Evolutionary conservation across 2,113 vertebrate genomes (phyloP).

Genomic region (Cettia cetti): DNA sequence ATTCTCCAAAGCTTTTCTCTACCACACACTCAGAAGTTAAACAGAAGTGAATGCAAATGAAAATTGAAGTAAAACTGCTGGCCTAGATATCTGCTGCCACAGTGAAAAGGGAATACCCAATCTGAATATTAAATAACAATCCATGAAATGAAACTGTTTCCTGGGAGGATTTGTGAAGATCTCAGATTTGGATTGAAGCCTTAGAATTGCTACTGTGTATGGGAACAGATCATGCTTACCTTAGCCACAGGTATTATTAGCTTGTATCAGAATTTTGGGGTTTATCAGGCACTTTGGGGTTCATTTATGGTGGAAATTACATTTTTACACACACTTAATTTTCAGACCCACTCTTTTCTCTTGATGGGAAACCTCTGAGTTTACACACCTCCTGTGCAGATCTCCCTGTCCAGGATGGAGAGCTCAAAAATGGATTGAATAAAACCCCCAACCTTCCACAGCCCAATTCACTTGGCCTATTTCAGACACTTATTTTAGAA

Average conservation of each 20-base stretch:
- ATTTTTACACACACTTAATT: fast-evolving
- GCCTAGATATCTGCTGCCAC: background rate
- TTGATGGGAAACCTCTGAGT: background rate
- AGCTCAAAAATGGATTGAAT: background rate
- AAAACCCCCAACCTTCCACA: fast-evolving
- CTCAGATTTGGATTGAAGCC: background rate
- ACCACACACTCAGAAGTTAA: background rate
- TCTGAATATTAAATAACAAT: background rate
- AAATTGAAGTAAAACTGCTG: background rate
- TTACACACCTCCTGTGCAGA: background rate
- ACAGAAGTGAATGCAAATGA: background rate
- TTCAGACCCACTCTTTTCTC: background rate
- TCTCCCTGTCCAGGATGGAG: background rate
- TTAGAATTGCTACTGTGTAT: too few relatives aligned
- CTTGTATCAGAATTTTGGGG: background rate
- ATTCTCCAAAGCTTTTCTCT: fast-evolving
- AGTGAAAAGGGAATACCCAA: background rate
- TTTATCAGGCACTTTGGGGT: background rate
- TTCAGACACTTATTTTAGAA: background rate
- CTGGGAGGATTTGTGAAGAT: background rate
- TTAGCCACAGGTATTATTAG: background rate
- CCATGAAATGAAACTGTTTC: background rate
- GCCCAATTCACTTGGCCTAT: background rate
- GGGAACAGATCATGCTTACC: background rate
- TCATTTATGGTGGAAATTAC: fast-evolving